Evolutionary conservation across 2,113 vertebrate species (phyloP).

Genomic region (Notiomystis cincta): DNA sequence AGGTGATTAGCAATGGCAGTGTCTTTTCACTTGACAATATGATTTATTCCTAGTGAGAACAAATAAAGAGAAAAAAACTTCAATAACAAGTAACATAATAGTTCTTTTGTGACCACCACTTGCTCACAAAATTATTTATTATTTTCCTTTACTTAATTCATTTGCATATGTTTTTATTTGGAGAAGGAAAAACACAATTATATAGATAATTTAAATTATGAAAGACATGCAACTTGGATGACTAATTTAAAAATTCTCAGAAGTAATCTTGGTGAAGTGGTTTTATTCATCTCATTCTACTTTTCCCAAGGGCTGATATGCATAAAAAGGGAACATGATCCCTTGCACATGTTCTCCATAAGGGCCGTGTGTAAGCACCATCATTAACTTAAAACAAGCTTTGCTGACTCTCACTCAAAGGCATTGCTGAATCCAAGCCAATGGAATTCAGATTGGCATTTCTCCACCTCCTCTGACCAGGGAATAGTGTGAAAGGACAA

Average conservation of each 20-base stretch:
- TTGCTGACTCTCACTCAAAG: conserved; percentile 18
- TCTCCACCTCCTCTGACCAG: neutral
- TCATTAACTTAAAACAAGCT: conserved; percentile 25
- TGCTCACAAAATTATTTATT: neutral
- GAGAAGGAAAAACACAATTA: neutral
- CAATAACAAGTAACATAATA: neutral
- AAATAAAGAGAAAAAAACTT: neutral
- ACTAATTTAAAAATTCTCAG: conserved; percentile 19
- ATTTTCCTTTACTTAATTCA: neutral
- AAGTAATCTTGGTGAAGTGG: conserved; percentile 9
- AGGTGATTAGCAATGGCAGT: neutral
- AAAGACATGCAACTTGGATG: neutral
- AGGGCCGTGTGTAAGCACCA: neutral
- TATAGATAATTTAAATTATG: neutral
- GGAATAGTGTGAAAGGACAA: neutral
- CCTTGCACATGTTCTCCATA: conserved; percentile 49
- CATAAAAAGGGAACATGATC: conserved; percentile 26
- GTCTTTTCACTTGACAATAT: neutral
- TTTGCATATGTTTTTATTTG: conserved; percentile 8
- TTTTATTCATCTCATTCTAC: conserved; percentile 32
- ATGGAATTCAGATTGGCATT: conserved; percentile 25
- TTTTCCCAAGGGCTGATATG: conserved; percentile 36
- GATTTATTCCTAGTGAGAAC: neutral
- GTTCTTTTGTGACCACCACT: neutral
- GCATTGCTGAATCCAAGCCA: conserved; percentile 35